Evolutionary conservation across 2,113 vertebrate species (phyloP), one percentile per base, ranked within the genome.

Genomic region (Oenanthe melanoleuca): DNA sequence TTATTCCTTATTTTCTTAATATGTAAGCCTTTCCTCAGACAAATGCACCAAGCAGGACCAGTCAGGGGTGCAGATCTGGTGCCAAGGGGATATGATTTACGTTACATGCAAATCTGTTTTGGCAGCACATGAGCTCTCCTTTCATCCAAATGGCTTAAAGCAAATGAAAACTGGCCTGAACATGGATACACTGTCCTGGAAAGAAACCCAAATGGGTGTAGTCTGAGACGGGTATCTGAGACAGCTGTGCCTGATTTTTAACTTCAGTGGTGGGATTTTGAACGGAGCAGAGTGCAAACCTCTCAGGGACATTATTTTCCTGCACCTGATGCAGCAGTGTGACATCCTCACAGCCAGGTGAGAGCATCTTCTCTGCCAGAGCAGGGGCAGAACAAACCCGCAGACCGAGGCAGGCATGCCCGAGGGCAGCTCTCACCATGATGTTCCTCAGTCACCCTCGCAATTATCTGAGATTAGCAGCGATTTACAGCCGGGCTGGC

Each of bases 61-160:
- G 91, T 9, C 79, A 75, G 63, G 57, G 83, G 40, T 34, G 80
- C 64, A 69, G 28, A 45, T 60, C 16, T 28, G 80, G 85, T 95
- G 91, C 86, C 7, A 5, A 89, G 28, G 45, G 69, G 53, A 63
- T 37, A 28, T 26, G n/a, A 92, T 88, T 80, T 70, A 74, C 29
- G 6, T 61, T 52, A 88, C 55, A 57, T 71, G 60, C 49, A 93
- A 88, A 94, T 81, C 44, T 38, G 21, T 75, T 65, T 61, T 80
- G 90, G 92, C 66, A 86, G 81, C 44, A 33, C 28, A 47, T 4
- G 44, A 90, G 49, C 60, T 53, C 89, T 86, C 21, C 55, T 89
- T 95, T 73, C 87, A 86, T 89, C 82, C 88, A 92, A 94, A 83
- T 78, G 44, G 22, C 94, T 94, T 72, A 83, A 90, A 92, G 82